These are phyloP conservation scores for Asteroscopus sphinx DNA, from an alignment of 2,888 invertebrate genomes.

Conservation along the genomic window DNA sequence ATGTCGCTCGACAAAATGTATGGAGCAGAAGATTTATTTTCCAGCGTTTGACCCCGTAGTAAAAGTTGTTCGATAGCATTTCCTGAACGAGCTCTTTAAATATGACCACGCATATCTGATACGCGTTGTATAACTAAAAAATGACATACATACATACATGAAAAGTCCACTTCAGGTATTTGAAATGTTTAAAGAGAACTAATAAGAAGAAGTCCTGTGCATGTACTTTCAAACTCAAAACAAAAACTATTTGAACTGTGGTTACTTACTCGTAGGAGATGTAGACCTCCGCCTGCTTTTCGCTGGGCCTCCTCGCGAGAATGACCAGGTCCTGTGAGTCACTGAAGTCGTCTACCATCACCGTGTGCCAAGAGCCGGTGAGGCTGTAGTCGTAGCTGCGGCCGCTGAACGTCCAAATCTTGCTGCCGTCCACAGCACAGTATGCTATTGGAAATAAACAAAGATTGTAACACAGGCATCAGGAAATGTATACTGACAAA, in stretches of 20 bases:
- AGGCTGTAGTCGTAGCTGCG: constrained; percentile 88
- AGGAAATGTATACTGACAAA: neutral
- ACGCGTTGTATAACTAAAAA: too few species aligned
- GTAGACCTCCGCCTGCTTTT: constrained; percentile 76
- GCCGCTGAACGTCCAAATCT: constrained; percentile 91
- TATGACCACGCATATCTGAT: too few species aligned
- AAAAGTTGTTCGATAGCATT: too few species aligned
- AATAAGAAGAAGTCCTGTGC: too few species aligned
- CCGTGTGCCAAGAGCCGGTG: constrained; percentile 90
- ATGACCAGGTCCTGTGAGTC: constrained; percentile 75
- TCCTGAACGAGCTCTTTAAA: too few species aligned
- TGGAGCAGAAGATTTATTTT: too few species aligned
- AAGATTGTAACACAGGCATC: neutral
- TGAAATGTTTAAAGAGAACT: too few species aligned
- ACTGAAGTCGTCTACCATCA: constrained; percentile 84
- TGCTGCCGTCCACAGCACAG: constrained; percentile 90
- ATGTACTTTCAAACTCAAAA: too few species aligned
- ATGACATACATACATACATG: too few species aligned
- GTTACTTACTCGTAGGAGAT: constrained; percentile 80
- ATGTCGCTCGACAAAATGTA: too few species aligned
- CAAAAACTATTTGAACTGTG: neutral
- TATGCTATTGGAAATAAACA: constrained; percentile 81
- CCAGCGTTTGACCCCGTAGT: too few species aligned
- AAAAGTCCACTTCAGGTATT: too few species aligned
- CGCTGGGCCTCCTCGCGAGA: constrained; percentile 73